These are phyloP conservation scores for Sarcoramphus papa DNA, from an alignment of 2,797 vertebrate genomes.

Conservation along the genomic window DNA sequence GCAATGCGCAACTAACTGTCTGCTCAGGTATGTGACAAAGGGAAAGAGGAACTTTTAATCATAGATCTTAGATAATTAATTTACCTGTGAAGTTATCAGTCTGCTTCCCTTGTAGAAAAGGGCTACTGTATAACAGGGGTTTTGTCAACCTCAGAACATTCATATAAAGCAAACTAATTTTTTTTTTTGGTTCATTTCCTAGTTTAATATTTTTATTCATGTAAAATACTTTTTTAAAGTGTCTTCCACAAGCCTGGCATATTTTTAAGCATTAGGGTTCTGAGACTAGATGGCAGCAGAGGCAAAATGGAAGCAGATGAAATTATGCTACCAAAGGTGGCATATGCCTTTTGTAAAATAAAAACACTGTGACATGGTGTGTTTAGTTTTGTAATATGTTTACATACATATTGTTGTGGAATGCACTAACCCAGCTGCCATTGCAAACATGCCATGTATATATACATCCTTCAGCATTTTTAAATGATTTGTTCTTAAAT, in stretches of 20 bases:
- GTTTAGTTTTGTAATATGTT: not conserved
- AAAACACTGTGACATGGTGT: not conserved
- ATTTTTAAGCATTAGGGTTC: not conserved
- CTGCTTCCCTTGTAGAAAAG: not conserved
- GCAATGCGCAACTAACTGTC: conserved; percentile 83
- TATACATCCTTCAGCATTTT: not conserved
- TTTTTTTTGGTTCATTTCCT: not conserved
- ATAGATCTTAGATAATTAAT: not conserved
- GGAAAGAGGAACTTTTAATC: not conserved
- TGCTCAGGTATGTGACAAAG: conserved; percentile 67
- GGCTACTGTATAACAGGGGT: not conserved
- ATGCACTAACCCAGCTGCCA: not conserved
- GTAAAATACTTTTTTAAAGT: not conserved
- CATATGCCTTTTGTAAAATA: not conserved
- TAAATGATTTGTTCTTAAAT: not conserved
- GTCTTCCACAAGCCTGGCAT: not conserved
- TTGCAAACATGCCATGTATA: not conserved
- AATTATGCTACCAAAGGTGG: not conserved
- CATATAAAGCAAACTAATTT: not conserved
- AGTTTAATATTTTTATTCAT: not conserved
- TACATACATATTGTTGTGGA: not conserved
- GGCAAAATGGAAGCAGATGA: conserved; percentile 23
- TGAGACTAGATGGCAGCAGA: conserved; percentile 72
- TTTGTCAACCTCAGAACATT: not conserved
- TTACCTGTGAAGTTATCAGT: not conserved